Evolutionary conservation across 2,888 invertebrate species (phyloP), one percentile per base, ranked within the genome.

Genomic region (Sialis lutaria): DNA sequence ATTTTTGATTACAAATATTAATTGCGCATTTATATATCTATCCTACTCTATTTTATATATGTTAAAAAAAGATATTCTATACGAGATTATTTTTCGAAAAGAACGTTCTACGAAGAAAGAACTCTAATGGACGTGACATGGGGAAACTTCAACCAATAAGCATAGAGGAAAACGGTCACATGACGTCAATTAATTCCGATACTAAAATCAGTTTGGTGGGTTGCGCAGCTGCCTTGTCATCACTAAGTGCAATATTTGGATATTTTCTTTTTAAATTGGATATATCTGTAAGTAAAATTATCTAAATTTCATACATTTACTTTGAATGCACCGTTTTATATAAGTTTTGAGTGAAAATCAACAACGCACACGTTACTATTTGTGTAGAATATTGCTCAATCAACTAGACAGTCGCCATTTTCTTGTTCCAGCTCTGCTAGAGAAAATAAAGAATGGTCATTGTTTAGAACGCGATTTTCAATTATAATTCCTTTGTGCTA

Each of bases 151-250:
- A 10, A 9, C 47, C 47, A 47, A 47, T 47, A 22, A 33, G 13
- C n/a, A 8, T 34, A 9, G n/a, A 30, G 22, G 12, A 40, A 40
- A 30, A 22, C 22, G 35, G 37, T 47, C 47, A 47, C 47, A 47
- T 47, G 47, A 47, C 42, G 9, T 22, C 30, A 42, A 47, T 42
- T 34, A 37, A 13, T 22, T 39, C 39, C 32, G 22, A 42, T 40
- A 37, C 12, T 37, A 33, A 45, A 45, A 37, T 45, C 34, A 47
- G 47, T 47, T 47, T 47, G 35, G 47, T 47, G 47, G 37, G 37
- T 42, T 32, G 42, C 39, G 47, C 47, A 42, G 51, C 51, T 53
- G 52, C 51, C 54, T 53, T 55, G 54, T 55, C 54, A 54, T 53
- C 53, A 52, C 53, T 54, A 53, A 51, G 46, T 48, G 50, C 44